Base-by-base conservation (phyloP, 2,888 invertebrate species). In the Apodemia zela region DNA sequence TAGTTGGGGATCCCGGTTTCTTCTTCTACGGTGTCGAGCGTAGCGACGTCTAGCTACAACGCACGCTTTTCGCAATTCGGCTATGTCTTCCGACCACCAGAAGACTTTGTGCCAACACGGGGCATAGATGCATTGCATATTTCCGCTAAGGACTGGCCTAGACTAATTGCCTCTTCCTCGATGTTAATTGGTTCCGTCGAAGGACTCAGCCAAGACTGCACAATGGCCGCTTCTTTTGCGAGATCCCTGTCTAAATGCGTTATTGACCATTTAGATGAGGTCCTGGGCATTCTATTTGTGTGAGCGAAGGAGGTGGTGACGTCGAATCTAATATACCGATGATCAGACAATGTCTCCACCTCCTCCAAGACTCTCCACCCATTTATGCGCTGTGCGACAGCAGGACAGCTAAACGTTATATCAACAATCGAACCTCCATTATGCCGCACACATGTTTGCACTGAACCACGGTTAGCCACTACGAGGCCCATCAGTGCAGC, bases 371-470 rank as follows among this genome's bases (percentile, higher is more conserved):
- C 38, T 13, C 38, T 38, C 38, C 69, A 70, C 47, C 33, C 62
- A 33, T 5, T 54, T 1, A 68, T 62, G 7, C 61, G 61, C 29
- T 62, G 38, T 4, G 69, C 69, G 1, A 63, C 5, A 5, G 58
- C 33, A 21, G 67, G 62, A 25, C 38, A 59, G 0, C 68, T 66
- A 18, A 69, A 65, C 10, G 71, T 33, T 2, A 71, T 3, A 49
- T 71, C 69, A n/a, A 71, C 69, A 6, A 69, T 69, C 1, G 72
- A 73, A 0, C 65, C 68, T 1, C 72, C 72, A 15, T 63, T 58
- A 11, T 59, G 64, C 8, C 70, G 67, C 33, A 71, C 68, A 17
- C 71, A 73, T 0, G 72, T 72, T 45, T 61, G 21, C 0, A 63
- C 63, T 0, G 66, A 65, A 0, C 71, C 72, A 11, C 51, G 58